Percentiles rank a stretch among this genome's conserved stretches.
phyloP scores from a whole-genome alignment of 92 coral and sea anemone genomes.

The Palythoa grandis region DNA sequence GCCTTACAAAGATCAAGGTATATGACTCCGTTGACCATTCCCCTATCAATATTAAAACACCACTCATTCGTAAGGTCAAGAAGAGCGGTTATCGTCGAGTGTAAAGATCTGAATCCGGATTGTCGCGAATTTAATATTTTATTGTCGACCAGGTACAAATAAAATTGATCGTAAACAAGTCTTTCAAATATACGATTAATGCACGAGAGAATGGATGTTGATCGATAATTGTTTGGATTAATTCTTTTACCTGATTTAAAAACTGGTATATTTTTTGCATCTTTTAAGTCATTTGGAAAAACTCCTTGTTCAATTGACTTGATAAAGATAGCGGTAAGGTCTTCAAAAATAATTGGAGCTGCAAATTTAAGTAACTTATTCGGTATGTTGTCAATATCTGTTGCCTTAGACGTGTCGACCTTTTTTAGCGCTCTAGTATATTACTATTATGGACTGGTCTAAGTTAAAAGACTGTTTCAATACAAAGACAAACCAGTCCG shows the following conservation, averaged over 20 bases:
- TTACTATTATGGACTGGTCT: background rate
- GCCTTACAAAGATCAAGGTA: too few relatives aligned
- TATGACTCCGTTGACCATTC: too few relatives aligned
- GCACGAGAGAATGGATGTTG: too few relatives aligned
- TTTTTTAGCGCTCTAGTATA: background rate
- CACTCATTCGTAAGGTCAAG: background rate
- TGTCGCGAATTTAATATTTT: background rate
- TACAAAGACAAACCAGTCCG: too few relatives aligned
- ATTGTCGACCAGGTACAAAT: conserved; percentile 1
- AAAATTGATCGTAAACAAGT: background rate
- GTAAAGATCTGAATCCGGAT: too few relatives aligned
- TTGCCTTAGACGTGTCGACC: conserved; percentile 9
- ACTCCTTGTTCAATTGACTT: background rate
- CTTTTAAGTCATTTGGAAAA: too few relatives aligned
- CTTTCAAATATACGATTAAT: conserved; percentile 2
- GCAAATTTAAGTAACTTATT: too few relatives aligned
- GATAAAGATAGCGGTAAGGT: background rate
- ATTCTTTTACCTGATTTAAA: too few relatives aligned
- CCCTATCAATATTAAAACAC: too few relatives aligned
- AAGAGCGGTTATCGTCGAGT: background rate
- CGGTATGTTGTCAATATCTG: background rate
- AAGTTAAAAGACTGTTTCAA: background rate
- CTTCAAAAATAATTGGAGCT: background rate
- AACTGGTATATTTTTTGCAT: too few relatives aligned
- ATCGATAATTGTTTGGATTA: background rate